These are phyloP conservation scores for Blomia tropicalis DNA, from an alignment of 2,888 invertebrate genomes.

Conservation along the genomic window DNA sequence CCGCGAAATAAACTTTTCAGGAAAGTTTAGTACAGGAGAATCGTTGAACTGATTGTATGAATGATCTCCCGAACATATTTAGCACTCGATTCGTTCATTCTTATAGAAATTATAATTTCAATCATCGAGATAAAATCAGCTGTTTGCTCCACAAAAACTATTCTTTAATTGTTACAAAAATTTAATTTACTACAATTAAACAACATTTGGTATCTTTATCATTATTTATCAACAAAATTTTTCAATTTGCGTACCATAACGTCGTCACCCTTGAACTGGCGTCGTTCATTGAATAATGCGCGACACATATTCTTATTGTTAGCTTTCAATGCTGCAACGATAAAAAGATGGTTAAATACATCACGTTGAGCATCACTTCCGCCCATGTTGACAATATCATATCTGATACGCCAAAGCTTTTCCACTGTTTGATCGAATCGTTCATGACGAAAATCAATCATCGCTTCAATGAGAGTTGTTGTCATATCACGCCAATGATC, in stretches of 20 bases:
- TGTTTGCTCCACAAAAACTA: no score
- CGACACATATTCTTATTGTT: neutral
- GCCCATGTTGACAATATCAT: constrained; percentile 35
- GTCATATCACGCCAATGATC: constrained; percentile 24
- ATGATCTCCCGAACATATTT: no score
- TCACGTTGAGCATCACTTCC: constrained; percentile 40
- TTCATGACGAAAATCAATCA: constrained; percentile 34
- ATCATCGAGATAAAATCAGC: no score
- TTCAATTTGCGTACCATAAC: neutral
- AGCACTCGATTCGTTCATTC: no score
- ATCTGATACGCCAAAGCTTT: constrained; percentile 34
- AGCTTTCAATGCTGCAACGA: constrained; percentile 33
- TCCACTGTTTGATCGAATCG: constrained; percentile 34
- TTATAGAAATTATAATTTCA: no score
- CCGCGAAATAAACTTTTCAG: no score
- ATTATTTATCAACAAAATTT: neutral
- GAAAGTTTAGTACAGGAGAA: no score
- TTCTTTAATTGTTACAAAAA: no score
- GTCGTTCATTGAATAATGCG: neutral
- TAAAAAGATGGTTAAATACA: constrained; percentile 35
- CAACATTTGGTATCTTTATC: no score
- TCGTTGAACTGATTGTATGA: no score
- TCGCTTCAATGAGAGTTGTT: constrained; percentile 33
- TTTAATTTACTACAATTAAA: no score
- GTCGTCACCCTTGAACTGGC: neutral